Percentiles rank a stretch among this genome's conserved stretches.
Conservation (phyloP, 2,888 invertebrate species). For the Pseudococcus viburni region DNA sequence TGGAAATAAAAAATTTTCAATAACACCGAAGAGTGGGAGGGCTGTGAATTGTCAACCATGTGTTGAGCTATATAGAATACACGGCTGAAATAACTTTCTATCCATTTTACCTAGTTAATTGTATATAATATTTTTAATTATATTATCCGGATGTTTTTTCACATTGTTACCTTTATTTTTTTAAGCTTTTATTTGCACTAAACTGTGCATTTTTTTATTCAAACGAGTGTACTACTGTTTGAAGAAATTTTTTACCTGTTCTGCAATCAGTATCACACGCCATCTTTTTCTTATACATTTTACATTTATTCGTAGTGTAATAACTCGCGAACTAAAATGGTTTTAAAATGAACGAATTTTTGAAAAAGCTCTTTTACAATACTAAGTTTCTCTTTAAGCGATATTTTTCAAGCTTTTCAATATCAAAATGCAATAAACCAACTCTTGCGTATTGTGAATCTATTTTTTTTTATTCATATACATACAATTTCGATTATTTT, state of each 20-base stretch:
- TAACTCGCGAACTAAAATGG: slow-evolving; percentile 37
- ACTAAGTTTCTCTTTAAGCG: slow-evolving; percentile 35
- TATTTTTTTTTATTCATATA: slow-evolving; percentile 1
- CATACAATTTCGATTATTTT: slow-evolving; percentile 44
- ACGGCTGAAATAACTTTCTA: slow-evolving; percentile 54
- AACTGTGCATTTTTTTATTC: slow-evolving; percentile 58
- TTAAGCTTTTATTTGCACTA: slow-evolving; percentile 54
- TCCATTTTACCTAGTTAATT: slow-evolving; percentile 40
- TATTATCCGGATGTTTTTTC: slow-evolving; percentile 21
- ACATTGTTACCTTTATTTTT: slow-evolving; percentile 12
- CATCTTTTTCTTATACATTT: slow-evolving; percentile 29
- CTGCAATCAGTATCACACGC: not conserved
- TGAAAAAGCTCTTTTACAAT: slow-evolving; percentile 43
- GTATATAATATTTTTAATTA: slow-evolving; percentile 47
- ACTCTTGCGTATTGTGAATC: slow-evolving; percentile 46
- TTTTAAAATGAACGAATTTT: slow-evolving; percentile 12
- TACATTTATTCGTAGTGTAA: slow-evolving; percentile 40
- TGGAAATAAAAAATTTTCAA: not conserved
- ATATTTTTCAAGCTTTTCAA: slow-evolving; percentile 54
- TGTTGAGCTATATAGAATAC: slow-evolving; percentile 59
- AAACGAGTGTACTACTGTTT: slow-evolving; percentile 2
- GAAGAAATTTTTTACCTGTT: not conserved
- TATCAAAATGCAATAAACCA: slow-evolving; percentile 50
- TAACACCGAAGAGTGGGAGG: slow-evolving; percentile 60
- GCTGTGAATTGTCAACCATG: slow-evolving; percentile 59